Base-by-base conservation (phyloP, 2,113 vertebrate species). In the Larimichthys crocea region DNA sequence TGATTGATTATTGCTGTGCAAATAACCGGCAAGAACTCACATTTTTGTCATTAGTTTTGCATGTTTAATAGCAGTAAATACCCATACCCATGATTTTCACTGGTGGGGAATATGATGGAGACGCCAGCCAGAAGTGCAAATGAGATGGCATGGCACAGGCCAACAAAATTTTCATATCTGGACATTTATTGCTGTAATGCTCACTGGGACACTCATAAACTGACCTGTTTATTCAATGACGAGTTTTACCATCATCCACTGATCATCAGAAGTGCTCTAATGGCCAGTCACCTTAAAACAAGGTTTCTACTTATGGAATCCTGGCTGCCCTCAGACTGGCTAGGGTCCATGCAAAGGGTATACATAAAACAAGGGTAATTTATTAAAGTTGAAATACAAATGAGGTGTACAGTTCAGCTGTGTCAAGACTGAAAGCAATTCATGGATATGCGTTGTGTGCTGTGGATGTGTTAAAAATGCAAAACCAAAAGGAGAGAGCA, bases 1-100 rank as follows among this genome's bases (percentile, higher is more conserved):
- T 65, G 24, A 76, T 29, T 63, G 62, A 61, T 72, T 53, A 74
- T 40, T 53, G n/a, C 71, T 24, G 46, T 35, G 46, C 26, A 31
- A 49, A 8, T n/a, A 42, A 48, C 19, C 5, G 0, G 22, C 6
- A 50, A 72, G 22, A 49, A 14, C 24, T 50, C 26, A 16, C 24
- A 31, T 49, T 35, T 42, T 10, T 19, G 40, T 14, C 17, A 24
- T 56, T 49, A 49, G 42, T 11, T 61, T 1, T 17, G 19, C 31
- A 3, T 49, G 11, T 29, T 11, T 1, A 60, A 19, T 7, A 24
- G 29, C 20, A 52, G 29, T 50, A 12, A 50, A 74, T 16, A 53
- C 14, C 17, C 20, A 22, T 11, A 26, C 11, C 15, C 35, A 42
- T 68, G 6, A 52, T 17, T 22, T 11, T 71, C 22, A 46, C 8